These are phyloP conservation scores for Cryptoblepharus egeriae DNA, from an alignment of 2,797 vertebrate species.

Conservation along the genomic window DNA sequence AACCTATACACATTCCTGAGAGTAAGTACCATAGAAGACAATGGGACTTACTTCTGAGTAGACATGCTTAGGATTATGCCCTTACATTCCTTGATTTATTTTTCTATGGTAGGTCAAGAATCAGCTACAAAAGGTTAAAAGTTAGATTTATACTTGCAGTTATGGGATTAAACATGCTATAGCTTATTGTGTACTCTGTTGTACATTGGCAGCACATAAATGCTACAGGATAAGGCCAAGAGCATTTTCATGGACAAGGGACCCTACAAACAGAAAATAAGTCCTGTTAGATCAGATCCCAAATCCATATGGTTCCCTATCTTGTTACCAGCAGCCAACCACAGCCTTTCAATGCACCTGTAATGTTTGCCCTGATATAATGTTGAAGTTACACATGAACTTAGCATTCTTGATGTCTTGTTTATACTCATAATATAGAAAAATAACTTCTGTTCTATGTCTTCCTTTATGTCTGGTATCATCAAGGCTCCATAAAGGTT, in stretches of 20 bases:
- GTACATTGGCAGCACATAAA: neutral
- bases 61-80: no score
- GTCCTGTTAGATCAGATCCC: neutral
- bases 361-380: no score
- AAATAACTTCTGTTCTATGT: neutral
- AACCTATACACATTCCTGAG: no score
- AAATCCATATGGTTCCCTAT: no score
- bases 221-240: neutral
- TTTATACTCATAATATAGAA: no score
- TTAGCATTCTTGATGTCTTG: no score
- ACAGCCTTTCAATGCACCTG: no score
- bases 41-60: no score
- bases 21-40: no score
- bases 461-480: neutral
- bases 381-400: no score
- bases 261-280: neutral
- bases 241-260: neutral
- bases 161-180: neutral
- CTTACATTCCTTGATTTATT: neutral
- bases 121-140: neutral
- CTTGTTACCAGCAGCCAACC: no score
- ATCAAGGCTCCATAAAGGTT: neutral
- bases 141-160: neutral
- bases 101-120: neutral
- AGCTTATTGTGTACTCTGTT: neutral